Conservation (phyloP, 2,113 vertebrate genomes). For the Nycticebus coucang region DNA sequence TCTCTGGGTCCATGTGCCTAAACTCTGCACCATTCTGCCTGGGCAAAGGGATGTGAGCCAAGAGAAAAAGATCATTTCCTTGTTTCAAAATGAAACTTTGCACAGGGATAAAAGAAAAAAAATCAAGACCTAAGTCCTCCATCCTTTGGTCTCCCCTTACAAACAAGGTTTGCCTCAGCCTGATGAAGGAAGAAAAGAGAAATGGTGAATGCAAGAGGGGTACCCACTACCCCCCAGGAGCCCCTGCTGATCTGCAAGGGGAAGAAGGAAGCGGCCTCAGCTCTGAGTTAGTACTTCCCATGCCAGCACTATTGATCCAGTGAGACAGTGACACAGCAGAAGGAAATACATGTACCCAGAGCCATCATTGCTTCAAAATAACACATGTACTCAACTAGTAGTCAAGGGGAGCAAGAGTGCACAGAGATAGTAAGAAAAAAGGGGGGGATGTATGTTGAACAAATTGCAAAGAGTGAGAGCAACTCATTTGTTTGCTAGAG, state of each 20-base stretch:
- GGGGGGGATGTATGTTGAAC: not conserved
- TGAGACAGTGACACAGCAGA: constrained; percentile 75
- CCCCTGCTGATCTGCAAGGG: not conserved
- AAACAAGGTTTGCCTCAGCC: not conserved
- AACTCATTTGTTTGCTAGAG: not conserved
- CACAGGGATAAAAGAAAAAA: not conserved
- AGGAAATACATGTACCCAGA: constrained; percentile 58
- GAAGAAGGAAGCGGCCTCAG: constrained; percentile 35
- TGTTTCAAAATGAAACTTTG: constrained; percentile 52
- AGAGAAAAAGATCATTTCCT: constrained; percentile 26
- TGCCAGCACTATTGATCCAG: constrained; percentile 65
- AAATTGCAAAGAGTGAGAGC: not conserved
- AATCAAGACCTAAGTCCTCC: not conserved
- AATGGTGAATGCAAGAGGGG: not conserved
- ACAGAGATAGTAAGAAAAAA: not conserved
- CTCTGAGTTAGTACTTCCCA: constrained; percentile 61
- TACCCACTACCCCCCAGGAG: not conserved
- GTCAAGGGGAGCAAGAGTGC: not conserved
- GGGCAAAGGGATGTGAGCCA: not conserved
- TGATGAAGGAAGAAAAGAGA: not conserved
- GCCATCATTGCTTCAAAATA: constrained; percentile 46
- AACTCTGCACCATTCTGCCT: not conserved
- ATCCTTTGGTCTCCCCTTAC: not conserved
- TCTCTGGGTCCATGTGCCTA: not conserved
- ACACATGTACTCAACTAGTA: not conserved